Percentiles rank a stretch among this genome's conserved stretches.
These are phyloP conservation scores for Gnathonemus longibarbis DNA, from an alignment of 2,113 vertebrate genomes.

Conservation along the genomic window DNA sequence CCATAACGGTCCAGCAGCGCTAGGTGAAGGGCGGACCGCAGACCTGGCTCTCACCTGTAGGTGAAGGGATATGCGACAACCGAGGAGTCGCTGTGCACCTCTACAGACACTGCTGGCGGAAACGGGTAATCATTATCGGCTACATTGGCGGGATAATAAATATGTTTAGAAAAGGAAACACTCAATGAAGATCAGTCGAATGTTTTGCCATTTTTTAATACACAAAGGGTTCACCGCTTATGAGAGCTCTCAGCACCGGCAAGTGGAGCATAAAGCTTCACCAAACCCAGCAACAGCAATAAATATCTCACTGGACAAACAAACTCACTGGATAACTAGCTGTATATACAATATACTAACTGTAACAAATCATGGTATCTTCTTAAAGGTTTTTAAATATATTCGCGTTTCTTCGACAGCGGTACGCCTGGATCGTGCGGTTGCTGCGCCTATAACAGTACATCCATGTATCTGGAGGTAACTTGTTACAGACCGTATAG, in stretches of 20 bases:
- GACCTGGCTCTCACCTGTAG: neutral
- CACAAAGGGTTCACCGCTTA: neutral
- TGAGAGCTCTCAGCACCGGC: neutral
- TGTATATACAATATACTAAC: neutral
- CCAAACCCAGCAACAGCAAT: neutral
- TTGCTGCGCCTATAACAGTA: neutral
- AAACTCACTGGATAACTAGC: neutral
- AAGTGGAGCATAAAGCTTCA: neutral
- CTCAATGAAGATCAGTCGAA: neutral
- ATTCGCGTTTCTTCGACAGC: neutral
- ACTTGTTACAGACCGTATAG: neutral
- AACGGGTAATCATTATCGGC: neutral
- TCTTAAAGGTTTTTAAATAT: neutral
- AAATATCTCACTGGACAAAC: neutral
- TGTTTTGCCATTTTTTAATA: neutral
- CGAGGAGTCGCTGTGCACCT: neutral
- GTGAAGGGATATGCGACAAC: neutral
- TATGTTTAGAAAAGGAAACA: neutral
- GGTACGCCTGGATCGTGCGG: neutral
- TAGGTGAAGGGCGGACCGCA: neutral
- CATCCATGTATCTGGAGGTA: neutral
- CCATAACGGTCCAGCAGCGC: neutral
- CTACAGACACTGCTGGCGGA: neutral
- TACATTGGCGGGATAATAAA: neutral
- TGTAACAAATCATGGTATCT: neutral